Conservation (phyloP, 2,888 invertebrate species). For the Mimumesa dahlbomi region DNA sequence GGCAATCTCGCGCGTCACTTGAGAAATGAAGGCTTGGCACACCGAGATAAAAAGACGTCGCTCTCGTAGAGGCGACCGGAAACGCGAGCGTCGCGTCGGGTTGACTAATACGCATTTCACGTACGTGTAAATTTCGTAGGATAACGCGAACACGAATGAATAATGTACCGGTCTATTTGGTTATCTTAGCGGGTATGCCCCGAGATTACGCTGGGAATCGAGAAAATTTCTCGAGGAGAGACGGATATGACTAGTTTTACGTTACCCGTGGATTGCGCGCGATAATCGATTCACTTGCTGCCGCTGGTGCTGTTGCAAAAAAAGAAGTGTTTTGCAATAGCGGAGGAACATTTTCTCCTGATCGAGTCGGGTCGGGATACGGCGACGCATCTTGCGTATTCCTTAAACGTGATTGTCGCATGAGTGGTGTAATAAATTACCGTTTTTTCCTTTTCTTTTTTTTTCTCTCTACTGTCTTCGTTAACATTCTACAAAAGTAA, state of each 20-base stretch:
- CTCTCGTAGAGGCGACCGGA: slow-evolving; percentile 63
- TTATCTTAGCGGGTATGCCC: slow-evolving; percentile 12
- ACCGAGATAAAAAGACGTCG: slow-evolving; percentile 61
- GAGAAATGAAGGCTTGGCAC: slow-evolving; percentile 78
- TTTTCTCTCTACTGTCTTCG: no score
- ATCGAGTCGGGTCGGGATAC: slow-evolving; percentile 10
- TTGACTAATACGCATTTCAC: slow-evolving; percentile 53
- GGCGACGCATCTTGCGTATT: slow-evolving; percentile 1
- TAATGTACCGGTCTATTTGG: slow-evolving; percentile 27
- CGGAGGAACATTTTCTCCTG: background rate
- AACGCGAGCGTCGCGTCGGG: slow-evolving; percentile 55
- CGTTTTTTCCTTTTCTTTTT: background rate
- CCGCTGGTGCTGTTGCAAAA: slow-evolving; percentile 19
- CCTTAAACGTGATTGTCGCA: background rate
- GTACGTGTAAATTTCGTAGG: slow-evolving; percentile 55
- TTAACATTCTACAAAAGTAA: no score
- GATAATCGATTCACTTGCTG: slow-evolving; percentile 30
- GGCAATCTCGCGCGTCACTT: slow-evolving; percentile 69
- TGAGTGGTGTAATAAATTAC: background rate
- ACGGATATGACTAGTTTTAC: slow-evolving; percentile 16
- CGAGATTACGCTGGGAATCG: slow-evolving; percentile 9
- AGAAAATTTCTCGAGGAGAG: slow-evolving; percentile 6
- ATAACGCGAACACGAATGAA: slow-evolving; percentile 49
- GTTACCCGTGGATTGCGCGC: background rate
- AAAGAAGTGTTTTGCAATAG: slow-evolving; percentile 1